Evolutionary conservation across 2,888 invertebrate genomes (phyloP).

Genomic region (Syrista parreyssii): DNA sequence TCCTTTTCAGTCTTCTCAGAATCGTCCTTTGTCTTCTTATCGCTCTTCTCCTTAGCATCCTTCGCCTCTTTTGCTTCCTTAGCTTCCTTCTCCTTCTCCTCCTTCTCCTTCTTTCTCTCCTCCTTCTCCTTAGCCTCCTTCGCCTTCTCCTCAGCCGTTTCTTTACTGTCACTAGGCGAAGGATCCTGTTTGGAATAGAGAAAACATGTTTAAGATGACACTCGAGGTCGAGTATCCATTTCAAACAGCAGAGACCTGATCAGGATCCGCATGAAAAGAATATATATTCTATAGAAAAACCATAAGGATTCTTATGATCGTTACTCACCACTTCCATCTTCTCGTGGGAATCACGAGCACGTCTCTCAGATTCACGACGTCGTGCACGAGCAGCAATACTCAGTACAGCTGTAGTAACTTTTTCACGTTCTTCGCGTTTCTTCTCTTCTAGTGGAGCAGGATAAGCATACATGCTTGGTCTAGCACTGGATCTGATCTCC

Average conservation of each 20-base stretch:
- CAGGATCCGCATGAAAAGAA: neutral
- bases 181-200: constrained; percentile 48
- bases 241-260: neutral
- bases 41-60: constrained; percentile 65
- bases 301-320: neutral
- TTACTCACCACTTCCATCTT: constrained; percentile 87
- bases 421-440: constrained; percentile 97
- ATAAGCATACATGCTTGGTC: constrained; percentile 95
- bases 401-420: constrained; percentile 96
- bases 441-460: constrained; percentile 98
- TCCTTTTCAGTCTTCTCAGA: constrained; percentile 67
- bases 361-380: constrained; percentile 82
- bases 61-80: constrained; percentile 63
- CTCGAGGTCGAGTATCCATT: neutral
- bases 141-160: constrained; percentile 53
- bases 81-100: constrained; percentile 61
- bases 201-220: neutral
- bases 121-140: constrained; percentile 69
- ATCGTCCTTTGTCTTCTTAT: constrained; percentile 66
- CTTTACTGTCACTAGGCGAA: constrained; percentile 49
- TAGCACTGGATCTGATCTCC: constrained; percentile 91
- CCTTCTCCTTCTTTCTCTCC: constrained; percentile 63
- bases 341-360: constrained; percentile 71
- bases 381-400: constrained; percentile 95
- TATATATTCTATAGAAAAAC: neutral